Percentiles rank a stretch among this genome's conserved stretches.
Conservation (phyloP, 2,113 vertebrate genomes). For the Chaenogobius annularis region DNA sequence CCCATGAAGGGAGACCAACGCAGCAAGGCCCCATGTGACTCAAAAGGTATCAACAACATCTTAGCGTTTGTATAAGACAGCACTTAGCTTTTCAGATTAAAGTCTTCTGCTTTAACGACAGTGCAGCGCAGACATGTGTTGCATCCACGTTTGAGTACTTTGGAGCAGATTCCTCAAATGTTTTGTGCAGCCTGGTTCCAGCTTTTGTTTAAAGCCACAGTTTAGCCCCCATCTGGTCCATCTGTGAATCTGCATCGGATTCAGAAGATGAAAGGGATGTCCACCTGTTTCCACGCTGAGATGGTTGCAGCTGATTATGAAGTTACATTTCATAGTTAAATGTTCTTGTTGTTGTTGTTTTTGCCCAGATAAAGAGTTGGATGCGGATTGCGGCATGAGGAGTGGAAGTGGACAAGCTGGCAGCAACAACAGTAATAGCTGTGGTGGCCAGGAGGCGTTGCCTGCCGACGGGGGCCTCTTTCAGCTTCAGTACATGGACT, state of each 20-base stretch:
- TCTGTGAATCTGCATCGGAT: conserved; percentile 48
- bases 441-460: conserved; percentile 57
- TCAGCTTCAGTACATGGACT: conserved; percentile 85
- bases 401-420: conserved; percentile 53
- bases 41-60: conserved; percentile 69
- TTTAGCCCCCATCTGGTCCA: conserved; percentile 67
- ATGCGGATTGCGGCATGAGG: conserved; percentile 74
- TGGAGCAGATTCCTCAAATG: conserved; percentile 41
- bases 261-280: conserved; percentile 4
- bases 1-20: conserved; percentile 78
- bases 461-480: conserved; percentile 79
- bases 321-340: neutral
- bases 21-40: conserved; percentile 67
- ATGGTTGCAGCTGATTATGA: conserved; percentile 5
- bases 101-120: conserved; percentile 21
- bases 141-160: conserved; percentile 12
- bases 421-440: conserved; percentile 46
- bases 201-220: conserved; percentile 50
- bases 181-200: conserved; percentile 42
- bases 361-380: conserved; percentile 72
- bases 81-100: conserved; percentile 50
- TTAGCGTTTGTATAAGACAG: no score
- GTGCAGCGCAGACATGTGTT: conserved; percentile 13
- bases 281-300: conserved; percentile 20
- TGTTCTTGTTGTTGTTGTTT: conserved; percentile 6